phyloP scores from a whole-genome alignment of 2,797 vertebrate species.

The Rallus crepitans region DNA sequence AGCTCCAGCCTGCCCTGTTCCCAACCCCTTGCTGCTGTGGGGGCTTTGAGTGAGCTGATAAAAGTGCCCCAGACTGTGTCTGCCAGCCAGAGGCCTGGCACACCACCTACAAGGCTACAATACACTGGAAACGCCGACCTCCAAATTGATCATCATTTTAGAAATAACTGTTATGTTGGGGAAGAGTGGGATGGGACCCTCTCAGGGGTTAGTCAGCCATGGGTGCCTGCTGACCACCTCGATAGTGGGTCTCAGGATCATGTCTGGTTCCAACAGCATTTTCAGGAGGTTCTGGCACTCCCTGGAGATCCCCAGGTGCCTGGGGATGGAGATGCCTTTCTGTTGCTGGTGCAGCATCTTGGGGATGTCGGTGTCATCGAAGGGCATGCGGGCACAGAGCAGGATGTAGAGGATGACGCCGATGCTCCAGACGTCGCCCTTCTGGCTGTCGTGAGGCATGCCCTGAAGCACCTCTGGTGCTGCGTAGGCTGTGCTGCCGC shows the following conservation, averaged over 20 bases:
- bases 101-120: background rate
- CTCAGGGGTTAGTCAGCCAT: slow-evolving; percentile 71
- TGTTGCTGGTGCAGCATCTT: slow-evolving; percentile 80
- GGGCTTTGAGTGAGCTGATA: no score
- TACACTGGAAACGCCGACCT: background rate
- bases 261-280: slow-evolving; percentile 74
- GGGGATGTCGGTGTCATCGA: slow-evolving; percentile 73
- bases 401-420: slow-evolving; percentile 77
- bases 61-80: background rate
- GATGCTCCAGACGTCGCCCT: slow-evolving; percentile 77
- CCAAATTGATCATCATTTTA: slow-evolving; percentile 47
- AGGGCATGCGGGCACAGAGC: slow-evolving; percentile 78
- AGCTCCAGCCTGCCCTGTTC: accelerated
- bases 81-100: background rate
- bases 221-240: slow-evolving; percentile 73
- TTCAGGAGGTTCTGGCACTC: slow-evolving; percentile 78
- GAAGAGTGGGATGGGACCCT: slow-evolving; percentile 6
- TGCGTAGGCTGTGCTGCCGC: slow-evolving; percentile 76
- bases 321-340: slow-evolving; percentile 69
- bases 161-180: slow-evolving; percentile 51
- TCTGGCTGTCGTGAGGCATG: slow-evolving; percentile 73
- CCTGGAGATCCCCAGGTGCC: slow-evolving; percentile 67
- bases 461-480: slow-evolving; percentile 78
- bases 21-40: accelerated
- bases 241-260: slow-evolving; percentile 71